Conservation (phyloP, 2,113 vertebrate species). For the Lipophrys pholis region DNA sequence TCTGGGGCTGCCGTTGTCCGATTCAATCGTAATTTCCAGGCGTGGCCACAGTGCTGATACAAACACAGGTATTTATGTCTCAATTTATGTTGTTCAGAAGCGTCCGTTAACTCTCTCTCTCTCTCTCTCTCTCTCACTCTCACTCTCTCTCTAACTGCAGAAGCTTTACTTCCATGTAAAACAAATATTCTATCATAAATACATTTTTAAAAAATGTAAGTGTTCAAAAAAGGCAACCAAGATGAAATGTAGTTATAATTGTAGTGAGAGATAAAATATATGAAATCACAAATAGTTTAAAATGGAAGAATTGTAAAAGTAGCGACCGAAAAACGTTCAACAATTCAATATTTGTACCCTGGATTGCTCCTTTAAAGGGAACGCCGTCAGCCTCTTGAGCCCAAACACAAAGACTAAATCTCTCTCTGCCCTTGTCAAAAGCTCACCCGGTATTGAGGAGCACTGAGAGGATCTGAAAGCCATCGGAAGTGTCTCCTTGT, state of each 20-base stretch:
- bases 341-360: too few species aligned
- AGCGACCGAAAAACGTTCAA: background rate
- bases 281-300: slow-evolving; percentile 16
- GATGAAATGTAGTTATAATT: background rate
- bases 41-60: slow-evolving; percentile 11
- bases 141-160: background rate
- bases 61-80: slow-evolving; percentile 1
- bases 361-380: too few species aligned
- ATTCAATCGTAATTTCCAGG: slow-evolving; percentile 17
- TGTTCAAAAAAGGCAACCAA: background rate
- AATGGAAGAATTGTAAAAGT: slow-evolving; percentile 10
- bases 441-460: slow-evolving; percentile 56
- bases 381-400: background rate
- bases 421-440: slow-evolving; percentile 47
- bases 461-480: slow-evolving; percentile 70
- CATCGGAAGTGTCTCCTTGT: slow-evolving; percentile 75
- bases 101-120: too few species aligned
- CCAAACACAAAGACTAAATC: slow-evolving; percentile 52
- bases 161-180: too few species aligned
- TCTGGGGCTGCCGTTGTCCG: slow-evolving; percentile 1
- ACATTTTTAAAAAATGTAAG: too few species aligned
- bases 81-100: background rate
- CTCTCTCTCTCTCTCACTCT: too few species aligned
- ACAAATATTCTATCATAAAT: too few species aligned
- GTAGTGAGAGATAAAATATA: background rate